Percentiles rank a stretch among this genome's conserved stretches.
Evolutionary conservation across 2,888 invertebrate species (phyloP).

Genomic region (Pheosia gnoma): DNA sequence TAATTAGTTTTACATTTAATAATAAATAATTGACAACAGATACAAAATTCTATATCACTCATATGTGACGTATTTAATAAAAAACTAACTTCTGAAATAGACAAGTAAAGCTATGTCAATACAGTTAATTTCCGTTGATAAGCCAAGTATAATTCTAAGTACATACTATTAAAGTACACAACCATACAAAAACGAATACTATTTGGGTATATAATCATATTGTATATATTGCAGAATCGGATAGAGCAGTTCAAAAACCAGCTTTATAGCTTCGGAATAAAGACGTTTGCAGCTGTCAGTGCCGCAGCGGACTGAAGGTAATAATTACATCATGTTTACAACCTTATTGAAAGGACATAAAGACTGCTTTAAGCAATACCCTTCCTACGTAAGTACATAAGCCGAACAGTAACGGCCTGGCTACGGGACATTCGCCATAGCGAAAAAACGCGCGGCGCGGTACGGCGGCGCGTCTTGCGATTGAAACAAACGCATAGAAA

Average conservation of each 20-base stretch:
- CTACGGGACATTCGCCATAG: no score
- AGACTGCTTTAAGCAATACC: neutral
- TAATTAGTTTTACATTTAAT: conserved; percentile 19
- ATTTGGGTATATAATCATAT: conserved; percentile 7
- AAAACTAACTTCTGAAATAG: conserved; percentile 17
- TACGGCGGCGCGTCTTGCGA: no score
- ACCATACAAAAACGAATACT: conserved; percentile 35
- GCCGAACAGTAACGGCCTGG: no score
- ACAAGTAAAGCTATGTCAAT: conserved; percentile 27
- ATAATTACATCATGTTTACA: neutral
- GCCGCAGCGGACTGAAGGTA: neutral
- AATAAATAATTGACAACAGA: conserved; percentile 44
- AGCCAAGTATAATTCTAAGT: conserved; percentile 16
- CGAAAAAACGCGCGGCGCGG: no score
- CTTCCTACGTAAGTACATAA: conserved; percentile 10
- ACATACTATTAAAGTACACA: conserved; percentile 28
- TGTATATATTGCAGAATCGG: neutral
- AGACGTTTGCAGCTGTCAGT: neutral
- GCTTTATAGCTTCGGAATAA: neutral
- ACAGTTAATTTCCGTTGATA: conserved; percentile 15
- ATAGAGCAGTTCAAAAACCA: neutral
- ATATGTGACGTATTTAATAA: conserved; percentile 11
- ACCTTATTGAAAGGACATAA: neutral
- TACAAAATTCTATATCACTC: conserved; percentile 26
- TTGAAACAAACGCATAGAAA: no score